Evolutionary conservation across 2,888 invertebrate species (phyloP), one percentile per base, ranked within the genome.

Genomic region (Dasysyrphus tricinctus): DNA sequence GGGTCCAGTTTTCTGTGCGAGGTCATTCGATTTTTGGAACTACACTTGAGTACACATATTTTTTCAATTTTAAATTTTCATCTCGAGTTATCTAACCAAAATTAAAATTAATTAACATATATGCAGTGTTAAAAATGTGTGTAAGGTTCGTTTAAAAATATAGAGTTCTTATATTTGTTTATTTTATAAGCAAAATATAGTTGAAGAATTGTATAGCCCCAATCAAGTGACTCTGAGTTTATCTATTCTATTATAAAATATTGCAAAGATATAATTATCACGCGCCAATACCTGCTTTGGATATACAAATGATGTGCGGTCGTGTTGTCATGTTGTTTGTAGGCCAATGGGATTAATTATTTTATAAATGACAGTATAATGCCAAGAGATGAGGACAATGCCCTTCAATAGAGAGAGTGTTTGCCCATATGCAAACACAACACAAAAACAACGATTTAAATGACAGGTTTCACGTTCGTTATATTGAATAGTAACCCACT

Each of bases 191-290:
- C n/a, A 24, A 24, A 24, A 24, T n/a, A n/a, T n/a, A 24, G 24
- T 24, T 44, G 6, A 44, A n/a, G n/a, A 5, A 44, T 44, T 5
- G 0, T n/a, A 6, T 5, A 14, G 2, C 5, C 12, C 3, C 12
- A 39, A 12, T 39, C 44, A 7, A 44, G 7, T 1, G 19, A 24
- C 7, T 1, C 12, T 1, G 59, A 14, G 7, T 59, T 0, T 59
- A 14, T 39, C 4, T 39, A 59, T 39, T 12, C 24, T 12, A 37
- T 44, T 24, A 56, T 65, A 49, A 19, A 47, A 39, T 73, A 39
- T 63, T 56, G 19, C 51, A 59, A 59, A 80, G 37, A 59, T 73
- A 80, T 59, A 51, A 67, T 67, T 67, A 80, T 51, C 67, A 67
- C 74, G 67, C 32, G 24, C 56, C 56, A 37, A 59, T 70, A 54